Base-by-base conservation (phyloP, 2,888 invertebrate genomes). In the Coenonympha arcania region DNA sequence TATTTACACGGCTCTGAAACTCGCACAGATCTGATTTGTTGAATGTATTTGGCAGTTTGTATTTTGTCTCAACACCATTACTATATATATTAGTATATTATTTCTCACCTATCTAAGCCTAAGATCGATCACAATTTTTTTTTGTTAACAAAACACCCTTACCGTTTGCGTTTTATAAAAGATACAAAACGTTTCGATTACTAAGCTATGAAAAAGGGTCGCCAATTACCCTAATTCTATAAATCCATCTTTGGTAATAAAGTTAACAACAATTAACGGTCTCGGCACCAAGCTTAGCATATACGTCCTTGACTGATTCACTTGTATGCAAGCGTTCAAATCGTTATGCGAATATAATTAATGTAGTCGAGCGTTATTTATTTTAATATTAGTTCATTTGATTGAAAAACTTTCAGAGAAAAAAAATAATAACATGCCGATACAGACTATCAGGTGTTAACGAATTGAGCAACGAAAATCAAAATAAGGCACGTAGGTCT, bases 231-330 rank as follows among this genome's bases (percentile, higher is more conserved):
- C 69, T 72, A 65, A 68, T 68, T 66, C 71, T 74, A 73, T 68
- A 75, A 73, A 74, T 76, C 76, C 79, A 77, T 84, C 84, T 84
- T 85, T 85, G 84, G 85, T 84, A 81, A 81, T 77, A 77, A 79
- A 76, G 74, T 79, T 74, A 79, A 78, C 76, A 79, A 79, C 73
- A 73, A 76, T 73, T 66, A 76, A 74, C 70, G 65, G 71, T 74
- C 69, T 66, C 69, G 73, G 70, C 71, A 73, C 68, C 73, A 71
- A 68, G 64, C 68, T 68, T 68, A 64, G 47, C 49, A 48, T 48
- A 36, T 33, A 39, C 30, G 42, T 36, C 37, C 40, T 48, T 37
- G 42, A 51, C 28, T 45, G 43, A 48, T 47, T 46, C 43, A 47
- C 48, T 52, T 42, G 51, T 49, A 50, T 24, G 44, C 41, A 57